Conservation (phyloP, 2,113 vertebrate species). For the Phoxinus phoxinus region DNA sequence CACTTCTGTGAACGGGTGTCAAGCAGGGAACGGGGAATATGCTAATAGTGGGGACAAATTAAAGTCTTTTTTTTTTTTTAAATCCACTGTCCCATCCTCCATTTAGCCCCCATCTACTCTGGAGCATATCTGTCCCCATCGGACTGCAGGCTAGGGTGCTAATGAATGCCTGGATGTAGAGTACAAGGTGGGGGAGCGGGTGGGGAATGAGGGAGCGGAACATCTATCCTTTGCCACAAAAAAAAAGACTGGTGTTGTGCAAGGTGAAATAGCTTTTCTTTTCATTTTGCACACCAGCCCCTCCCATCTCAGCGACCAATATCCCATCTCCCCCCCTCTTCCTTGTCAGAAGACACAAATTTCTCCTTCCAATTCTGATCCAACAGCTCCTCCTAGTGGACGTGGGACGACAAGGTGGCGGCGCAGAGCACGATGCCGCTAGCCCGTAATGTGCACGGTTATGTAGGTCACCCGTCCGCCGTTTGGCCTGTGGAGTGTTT, state of each 20-base stretch:
- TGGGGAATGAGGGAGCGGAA: slow-evolving; percentile 67
- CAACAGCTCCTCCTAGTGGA: slow-evolving; percentile 98
- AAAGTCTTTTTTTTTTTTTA: slow-evolving; percentile 64
- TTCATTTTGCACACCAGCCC: slow-evolving; percentile 80
- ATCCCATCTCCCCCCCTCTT: slow-evolving; percentile 41
- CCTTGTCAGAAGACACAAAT: background rate
- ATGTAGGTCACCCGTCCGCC: slow-evolving; percentile 70
- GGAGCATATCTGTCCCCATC: slow-evolving; percentile 62
- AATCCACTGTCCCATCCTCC: slow-evolving; percentile 64
- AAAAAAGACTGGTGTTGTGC: slow-evolving; percentile 74
- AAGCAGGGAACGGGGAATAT: slow-evolving; percentile 83
- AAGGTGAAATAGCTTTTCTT: slow-evolving; percentile 86
- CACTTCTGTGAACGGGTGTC: slow-evolving; percentile 86
- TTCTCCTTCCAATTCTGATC: slow-evolving; percentile 70
- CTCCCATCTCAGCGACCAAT: slow-evolving; percentile 60
- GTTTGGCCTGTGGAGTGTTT: slow-evolving; percentile 67
- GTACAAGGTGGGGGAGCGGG: slow-evolving; percentile 44
- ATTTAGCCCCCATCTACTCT: slow-evolving; percentile 55
- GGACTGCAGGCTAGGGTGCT: slow-evolving; percentile 67
- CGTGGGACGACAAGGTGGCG: slow-evolving; percentile 75
- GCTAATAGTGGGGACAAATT: slow-evolving; percentile 81
- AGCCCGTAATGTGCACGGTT: slow-evolving; percentile 63
- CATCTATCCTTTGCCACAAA: slow-evolving; percentile 70
- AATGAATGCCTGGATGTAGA: slow-evolving; percentile 54
- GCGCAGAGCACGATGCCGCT: slow-evolving; percentile 50